A percentile compares a stretch with the other conserved stretches of the same genome.
phyloP scores from a whole-genome alignment of 2,797 vertebrate genomes.

The Salarias fasciatus region DNA sequence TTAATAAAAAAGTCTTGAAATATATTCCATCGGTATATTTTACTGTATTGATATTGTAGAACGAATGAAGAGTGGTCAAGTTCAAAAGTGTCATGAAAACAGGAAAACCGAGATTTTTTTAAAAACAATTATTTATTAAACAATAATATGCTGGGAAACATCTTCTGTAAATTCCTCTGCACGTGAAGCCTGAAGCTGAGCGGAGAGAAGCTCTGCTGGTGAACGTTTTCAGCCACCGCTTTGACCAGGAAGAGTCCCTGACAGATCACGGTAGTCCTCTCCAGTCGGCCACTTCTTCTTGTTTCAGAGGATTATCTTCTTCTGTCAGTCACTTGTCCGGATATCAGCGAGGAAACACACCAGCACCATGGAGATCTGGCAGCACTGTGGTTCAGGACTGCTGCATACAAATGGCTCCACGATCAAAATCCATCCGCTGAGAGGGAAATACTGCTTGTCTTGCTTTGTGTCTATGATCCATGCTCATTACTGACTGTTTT shows the following conservation, averaged over 20 bases:
- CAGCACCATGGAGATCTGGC: conserved; percentile 43
- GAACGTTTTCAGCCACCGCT: conserved; percentile 57
- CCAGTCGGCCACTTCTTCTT: conserved; percentile 18
- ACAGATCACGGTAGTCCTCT: conserved; percentile 64
- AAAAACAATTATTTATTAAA: too few relatives aligned
- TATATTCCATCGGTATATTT: too few relatives aligned
- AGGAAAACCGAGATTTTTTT: too few relatives aligned
- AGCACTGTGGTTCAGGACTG: conserved; percentile 33
- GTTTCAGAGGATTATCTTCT: conserved; percentile 64
- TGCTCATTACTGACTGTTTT: conserved; percentile 58
- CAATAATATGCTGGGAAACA: conserved; percentile 1
- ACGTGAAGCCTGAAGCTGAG: conserved; percentile 2
- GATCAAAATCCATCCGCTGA: conserved; percentile 16
- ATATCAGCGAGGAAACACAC: conserved; percentile 57
- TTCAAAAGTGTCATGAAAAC: too few relatives aligned
- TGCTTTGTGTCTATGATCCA: conserved; percentile 54
- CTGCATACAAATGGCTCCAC: conserved; percentile 55
- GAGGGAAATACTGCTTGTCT: conserved; percentile 35
- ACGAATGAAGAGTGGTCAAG: too few relatives aligned
- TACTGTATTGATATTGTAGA: too few relatives aligned
- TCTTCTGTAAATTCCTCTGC: conserved; percentile 61
- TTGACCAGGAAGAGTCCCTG: conserved; percentile 65
- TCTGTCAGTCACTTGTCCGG: conserved; percentile 71
- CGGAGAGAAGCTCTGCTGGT: conserved; percentile 36
- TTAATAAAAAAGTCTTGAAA: too few relatives aligned